Evolutionary conservation across 2,797 vertebrate genomes (phyloP).

Genomic region (Acanthis flammea): DNA sequence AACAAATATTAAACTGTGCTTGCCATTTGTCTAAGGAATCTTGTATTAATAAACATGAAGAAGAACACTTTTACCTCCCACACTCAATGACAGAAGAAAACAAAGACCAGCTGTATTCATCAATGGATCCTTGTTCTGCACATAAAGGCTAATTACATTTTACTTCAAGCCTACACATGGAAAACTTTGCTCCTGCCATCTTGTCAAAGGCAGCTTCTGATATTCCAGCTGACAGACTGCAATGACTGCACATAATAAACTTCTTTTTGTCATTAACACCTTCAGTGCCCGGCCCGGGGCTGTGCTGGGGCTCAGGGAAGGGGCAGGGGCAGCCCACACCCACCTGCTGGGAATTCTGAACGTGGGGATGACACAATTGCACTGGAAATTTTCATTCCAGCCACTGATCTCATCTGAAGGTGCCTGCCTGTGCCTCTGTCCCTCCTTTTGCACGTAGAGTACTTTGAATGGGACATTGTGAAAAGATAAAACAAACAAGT

Average conservation of each 20-base stretch:
- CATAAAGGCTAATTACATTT: conserved; percentile 88
- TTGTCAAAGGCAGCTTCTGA: conserved; percentile 70
- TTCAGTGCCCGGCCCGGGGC: neutral
- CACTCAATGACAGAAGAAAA: conserved; percentile 80
- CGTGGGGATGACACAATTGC: neutral
- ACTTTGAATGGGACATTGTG: neutral
- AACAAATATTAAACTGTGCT: conserved; percentile 80
- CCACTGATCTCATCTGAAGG: neutral
- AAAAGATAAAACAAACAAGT: neutral
- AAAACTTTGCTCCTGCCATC: conserved; percentile 81
- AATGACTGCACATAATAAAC: conserved; percentile 40
- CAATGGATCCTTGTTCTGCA: conserved; percentile 87
- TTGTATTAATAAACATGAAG: conserved; percentile 87
- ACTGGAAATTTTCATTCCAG: neutral
- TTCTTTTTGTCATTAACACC: conserved; percentile 45
- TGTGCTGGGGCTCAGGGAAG: neutral
- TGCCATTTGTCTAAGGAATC: conserved; percentile 83
- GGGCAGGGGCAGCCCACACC: neutral
- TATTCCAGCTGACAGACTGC: conserved; percentile 71
- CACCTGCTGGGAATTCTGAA: neutral
- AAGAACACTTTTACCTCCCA: conserved; percentile 85
- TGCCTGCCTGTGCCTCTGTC: neutral
- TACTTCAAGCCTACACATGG: conserved; percentile 86
- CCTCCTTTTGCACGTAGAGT: neutral
- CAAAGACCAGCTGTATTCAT: conserved; percentile 87